Percentiles rank a stretch among this genome's conserved stretches.
phyloP scores from a whole-genome alignment of 1,140 invertebrate species.

The Homarus americanus region DNA sequence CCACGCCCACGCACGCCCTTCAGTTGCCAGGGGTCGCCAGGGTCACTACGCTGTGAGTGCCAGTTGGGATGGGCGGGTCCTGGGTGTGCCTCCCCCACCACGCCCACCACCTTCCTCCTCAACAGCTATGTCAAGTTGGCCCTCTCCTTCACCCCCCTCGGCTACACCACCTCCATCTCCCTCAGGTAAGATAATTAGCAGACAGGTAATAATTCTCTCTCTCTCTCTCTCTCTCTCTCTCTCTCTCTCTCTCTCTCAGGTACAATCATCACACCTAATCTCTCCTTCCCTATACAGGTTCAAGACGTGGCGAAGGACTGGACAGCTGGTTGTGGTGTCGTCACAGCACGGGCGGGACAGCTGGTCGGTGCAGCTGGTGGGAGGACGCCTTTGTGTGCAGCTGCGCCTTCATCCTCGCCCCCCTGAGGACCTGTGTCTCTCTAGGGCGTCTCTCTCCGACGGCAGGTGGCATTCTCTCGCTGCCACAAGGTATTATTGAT shows the following conservation, averaged over 20 bases:
- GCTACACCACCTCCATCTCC: conserved; percentile 41
- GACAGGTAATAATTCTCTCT: neutral
- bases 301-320: conserved; percentile 10
- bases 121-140: conserved; percentile 45
- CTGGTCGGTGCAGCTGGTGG: conserved; percentile 34
- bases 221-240: neutral
- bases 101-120: conserved; percentile 27
- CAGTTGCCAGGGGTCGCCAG: conserved; percentile 32
- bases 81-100: conserved; percentile 27
- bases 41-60: conserved; percentile 34
- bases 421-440: neutral
- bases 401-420: conserved; percentile 22
- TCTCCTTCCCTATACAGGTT: conserved; percentile 16
- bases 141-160: conserved; percentile 31
- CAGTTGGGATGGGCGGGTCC: conserved; percentile 20
- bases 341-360: conserved; percentile 40
- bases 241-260: neutral
- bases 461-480: conserved; percentile 26
- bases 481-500: neutral
- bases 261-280: neutral
- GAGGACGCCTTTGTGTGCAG: neutral
- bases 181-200: conserved; percentile 35
- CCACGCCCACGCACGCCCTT: too few relatives aligned
- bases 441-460: conserved; percentile 18
- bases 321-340: conserved; percentile 39